A percentile compares a stretch with the other conserved stretches of the same genome.
Conservation (phyloP, 2,888 invertebrate genomes). For the Ornithoptera priamus region DNA sequence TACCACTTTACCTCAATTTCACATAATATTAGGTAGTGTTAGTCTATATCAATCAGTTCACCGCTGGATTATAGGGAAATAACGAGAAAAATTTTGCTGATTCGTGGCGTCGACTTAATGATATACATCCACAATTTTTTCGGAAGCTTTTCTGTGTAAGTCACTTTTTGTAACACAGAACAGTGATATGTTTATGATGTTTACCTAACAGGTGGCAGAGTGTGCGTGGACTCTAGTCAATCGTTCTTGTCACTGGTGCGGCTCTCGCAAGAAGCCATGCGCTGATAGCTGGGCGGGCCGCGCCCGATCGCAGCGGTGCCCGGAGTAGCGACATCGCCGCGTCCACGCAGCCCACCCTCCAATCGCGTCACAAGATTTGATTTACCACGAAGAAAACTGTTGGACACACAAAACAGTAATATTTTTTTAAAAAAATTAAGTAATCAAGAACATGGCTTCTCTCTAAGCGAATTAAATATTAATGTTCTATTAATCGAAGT, state of each 20-base stretch:
- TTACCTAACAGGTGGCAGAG: constrained; percentile 73
- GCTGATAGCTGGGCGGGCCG: constrained; percentile 87
- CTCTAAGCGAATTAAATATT: not conserved
- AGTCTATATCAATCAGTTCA: too few species aligned
- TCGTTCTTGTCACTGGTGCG: constrained; percentile 88
- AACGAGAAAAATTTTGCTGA: too few species aligned
- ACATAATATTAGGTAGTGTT: too few species aligned
- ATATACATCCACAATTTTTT: too few species aligned
- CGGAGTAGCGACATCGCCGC: constrained; percentile 85
- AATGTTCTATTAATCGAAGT: not conserved
- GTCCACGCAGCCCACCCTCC: constrained; percentile 70
- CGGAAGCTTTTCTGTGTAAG: too few species aligned
- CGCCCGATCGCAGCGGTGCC: constrained; percentile 83
- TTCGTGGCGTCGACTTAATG: too few species aligned
- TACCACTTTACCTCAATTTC: too few species aligned
- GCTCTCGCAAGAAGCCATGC: constrained; percentile 93
- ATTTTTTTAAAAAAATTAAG: not conserved
- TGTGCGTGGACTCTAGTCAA: constrained; percentile 90
- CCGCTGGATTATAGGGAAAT: too few species aligned
- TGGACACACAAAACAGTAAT: constrained; percentile 44
- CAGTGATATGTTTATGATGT: not conserved
- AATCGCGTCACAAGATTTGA: constrained; percentile 77
- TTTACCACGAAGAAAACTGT: constrained; percentile 95
- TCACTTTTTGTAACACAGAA: too few species aligned
- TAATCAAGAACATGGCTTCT: not conserved